Percentiles rank a stretch among this genome's conserved stretches.
These are phyloP conservation scores for Crotalus horridus DNA, from an alignment of 2,113 vertebrate genomes.

Conservation along the genomic window DNA sequence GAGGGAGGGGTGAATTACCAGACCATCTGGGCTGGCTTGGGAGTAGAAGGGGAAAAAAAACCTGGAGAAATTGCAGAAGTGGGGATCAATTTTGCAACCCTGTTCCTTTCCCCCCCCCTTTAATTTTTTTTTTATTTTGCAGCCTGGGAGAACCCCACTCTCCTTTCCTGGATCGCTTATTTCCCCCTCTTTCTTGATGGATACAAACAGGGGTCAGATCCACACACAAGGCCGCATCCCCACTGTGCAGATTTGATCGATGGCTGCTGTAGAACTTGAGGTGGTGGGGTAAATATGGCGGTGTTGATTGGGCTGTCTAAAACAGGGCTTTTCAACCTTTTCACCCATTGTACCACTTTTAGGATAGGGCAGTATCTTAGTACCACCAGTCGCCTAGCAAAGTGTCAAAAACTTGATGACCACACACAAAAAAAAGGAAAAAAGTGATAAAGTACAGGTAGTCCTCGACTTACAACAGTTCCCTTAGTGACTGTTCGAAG, in stretches of 20 bases:
- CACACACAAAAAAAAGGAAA: too few relatives aligned
- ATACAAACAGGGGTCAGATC: neutral
- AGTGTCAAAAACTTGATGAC: too few relatives aligned
- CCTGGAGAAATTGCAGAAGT: too few relatives aligned
- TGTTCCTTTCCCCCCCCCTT: neutral
- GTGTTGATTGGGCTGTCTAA: neutral
- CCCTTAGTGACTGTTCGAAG: too few relatives aligned
- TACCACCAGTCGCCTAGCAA: too few relatives aligned
- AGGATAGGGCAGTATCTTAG: too few relatives aligned
- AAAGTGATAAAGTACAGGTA: too few relatives aligned
- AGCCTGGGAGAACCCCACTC: neutral
- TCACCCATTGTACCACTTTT: too few relatives aligned
- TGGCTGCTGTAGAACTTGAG: neutral
- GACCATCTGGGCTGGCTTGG: neutral
- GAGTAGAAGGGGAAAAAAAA: fast-evolving
- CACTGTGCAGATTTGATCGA: neutral
- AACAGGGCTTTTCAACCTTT: too few relatives aligned
- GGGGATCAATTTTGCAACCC: neutral
- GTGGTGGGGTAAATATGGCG: neutral
- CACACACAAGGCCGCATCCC: neutral
- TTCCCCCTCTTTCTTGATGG: neutral
- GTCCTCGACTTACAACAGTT: too few relatives aligned
- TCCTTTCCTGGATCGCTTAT: neutral
- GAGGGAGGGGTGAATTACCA: fast-evolving
- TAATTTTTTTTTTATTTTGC: conserved; percentile 9